Percentiles rank a stretch among this genome's conserved stretches.
phyloP scores from a whole-genome alignment of 2,888 invertebrate genomes.

The Lasioglossum calceatum region DNA sequence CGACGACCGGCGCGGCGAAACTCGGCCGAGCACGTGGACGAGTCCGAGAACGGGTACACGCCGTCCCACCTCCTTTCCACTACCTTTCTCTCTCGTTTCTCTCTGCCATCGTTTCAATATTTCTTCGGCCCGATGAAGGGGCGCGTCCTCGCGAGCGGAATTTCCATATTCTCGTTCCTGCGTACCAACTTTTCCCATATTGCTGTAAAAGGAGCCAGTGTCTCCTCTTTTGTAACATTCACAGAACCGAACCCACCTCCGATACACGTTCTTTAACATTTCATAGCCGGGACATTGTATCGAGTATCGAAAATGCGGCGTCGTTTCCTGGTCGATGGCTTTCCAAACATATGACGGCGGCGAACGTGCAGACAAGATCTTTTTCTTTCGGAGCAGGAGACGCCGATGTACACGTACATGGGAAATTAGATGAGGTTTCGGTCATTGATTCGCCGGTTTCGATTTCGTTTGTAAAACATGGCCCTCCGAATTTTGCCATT shows the following conservation, averaged over 20 bases:
- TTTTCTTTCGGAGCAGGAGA: neutral
- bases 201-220: neutral
- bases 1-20: conserved; percentile 72
- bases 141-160: neutral
- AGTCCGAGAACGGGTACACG: neutral
- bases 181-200: neutral
- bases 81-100: neutral
- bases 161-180: neutral
- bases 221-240: neutral
- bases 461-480: neutral
- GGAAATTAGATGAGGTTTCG: neutral
- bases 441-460: neutral
- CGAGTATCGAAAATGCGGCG: neutral
- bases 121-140: neutral
- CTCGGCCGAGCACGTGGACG: conserved; percentile 48
- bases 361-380: neutral
- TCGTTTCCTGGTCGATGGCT: neutral
- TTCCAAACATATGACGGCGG: neutral
- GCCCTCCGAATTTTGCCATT: neutral
- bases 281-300: neutral
- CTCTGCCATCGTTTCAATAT: neutral
- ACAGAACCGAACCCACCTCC: neutral
- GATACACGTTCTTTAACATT: neutral
- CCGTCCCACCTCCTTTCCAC: neutral
- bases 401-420: neutral